A percentile compares a stretch with the other conserved stretches of the same genome.
These are phyloP conservation scores for Halichoerus grypus DNA, from an alignment of 2,113 vertebrate species.

Conservation along the genomic window DNA sequence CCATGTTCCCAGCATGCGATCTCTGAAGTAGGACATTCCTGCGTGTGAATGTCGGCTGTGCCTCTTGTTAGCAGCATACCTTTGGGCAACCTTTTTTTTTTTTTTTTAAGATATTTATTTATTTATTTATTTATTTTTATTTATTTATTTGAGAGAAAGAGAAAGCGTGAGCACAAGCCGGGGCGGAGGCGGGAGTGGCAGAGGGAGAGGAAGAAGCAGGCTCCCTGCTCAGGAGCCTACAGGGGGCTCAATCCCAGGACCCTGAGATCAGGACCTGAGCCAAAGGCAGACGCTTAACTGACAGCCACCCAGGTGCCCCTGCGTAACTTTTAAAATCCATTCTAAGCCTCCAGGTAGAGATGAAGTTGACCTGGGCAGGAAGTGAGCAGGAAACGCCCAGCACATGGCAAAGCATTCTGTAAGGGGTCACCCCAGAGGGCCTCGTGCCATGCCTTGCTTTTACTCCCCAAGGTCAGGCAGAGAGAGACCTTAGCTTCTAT, in stretches of 20 bases:
- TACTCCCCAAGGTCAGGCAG: background rate
- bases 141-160: background rate
- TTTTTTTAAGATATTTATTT: background rate
- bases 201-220: background rate
- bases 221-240: background rate
- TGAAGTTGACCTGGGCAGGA: background rate
- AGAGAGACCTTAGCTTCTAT: background rate
- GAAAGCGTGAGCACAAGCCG: background rate
- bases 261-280: background rate
- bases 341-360: background rate
- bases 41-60: background rate
- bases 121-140: no score
- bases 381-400: background rate
- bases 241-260: background rate
- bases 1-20: background rate
- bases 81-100: background rate
- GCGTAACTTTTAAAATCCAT: background rate
- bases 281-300: background rate
- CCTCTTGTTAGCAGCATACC: background rate
- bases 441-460: background rate
- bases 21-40: background rate
- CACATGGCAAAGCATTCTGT: accelerated
- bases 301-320: background rate
- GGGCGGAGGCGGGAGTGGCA: background rate
- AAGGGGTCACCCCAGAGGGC: background rate